phyloP scores from a whole-genome alignment of 2,888 invertebrate species.

The Chymomyza fuscimana region DNA sequence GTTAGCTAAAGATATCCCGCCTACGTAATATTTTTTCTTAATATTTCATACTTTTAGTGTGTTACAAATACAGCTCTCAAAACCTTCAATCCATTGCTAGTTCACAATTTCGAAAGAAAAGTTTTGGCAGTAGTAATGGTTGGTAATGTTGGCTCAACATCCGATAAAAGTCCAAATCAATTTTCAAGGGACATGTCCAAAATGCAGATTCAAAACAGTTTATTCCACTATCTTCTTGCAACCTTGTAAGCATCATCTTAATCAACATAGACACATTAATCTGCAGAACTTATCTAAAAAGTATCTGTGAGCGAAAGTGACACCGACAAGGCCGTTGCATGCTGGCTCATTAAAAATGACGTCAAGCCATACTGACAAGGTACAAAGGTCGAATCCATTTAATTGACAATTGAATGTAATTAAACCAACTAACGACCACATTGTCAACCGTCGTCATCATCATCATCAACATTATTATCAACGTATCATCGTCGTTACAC shows the following conservation, averaged over 20 bases:
- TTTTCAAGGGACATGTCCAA: background rate
- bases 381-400: constrained; percentile 53
- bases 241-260: background rate
- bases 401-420: constrained; percentile 58
- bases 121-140: too few relatives aligned
- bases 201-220: background rate
- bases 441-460: background rate
- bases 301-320: background rate
- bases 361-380: background rate
- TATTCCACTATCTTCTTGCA: background rate
- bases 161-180: background rate
- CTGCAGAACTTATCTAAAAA: background rate
- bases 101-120: too few relatives aligned
- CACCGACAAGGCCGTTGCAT: background rate
- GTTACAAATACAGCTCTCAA: too few relatives aligned
- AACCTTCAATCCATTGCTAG: too few relatives aligned
- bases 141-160: too few relatives aligned
- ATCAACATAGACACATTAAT: background rate
- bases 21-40: too few relatives aligned
- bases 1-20: too few relatives aligned
- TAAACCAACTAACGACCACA: constrained; percentile 26
- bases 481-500: background rate
- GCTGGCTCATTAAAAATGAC: background rate
- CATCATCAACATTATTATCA: too few relatives aligned
- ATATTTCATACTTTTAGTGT: too few relatives aligned